A percentile compares a stretch with the other conserved stretches of the same genome.
Conservation (phyloP, 2,797 vertebrate genomes). For the Clamator glandarius region DNA sequence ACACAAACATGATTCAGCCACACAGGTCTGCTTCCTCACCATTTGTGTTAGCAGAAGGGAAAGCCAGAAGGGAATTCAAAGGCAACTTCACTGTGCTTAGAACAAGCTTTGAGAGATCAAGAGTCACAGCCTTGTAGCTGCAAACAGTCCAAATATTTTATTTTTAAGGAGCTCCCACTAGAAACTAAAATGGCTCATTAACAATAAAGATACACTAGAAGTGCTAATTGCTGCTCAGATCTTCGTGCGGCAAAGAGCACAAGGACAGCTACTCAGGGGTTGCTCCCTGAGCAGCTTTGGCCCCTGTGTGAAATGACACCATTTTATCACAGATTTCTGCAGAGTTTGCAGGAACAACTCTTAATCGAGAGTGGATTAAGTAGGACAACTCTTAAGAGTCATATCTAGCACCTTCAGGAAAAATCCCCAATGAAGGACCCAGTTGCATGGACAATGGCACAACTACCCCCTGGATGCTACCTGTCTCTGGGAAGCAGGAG, state of each 20-base stretch:
- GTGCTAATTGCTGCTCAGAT: neutral
- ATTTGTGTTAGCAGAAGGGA: conserved; percentile 17
- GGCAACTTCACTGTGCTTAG: neutral
- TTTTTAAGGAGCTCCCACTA: neutral
- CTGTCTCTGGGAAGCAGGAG: neutral
- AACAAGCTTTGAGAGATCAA: neutral
- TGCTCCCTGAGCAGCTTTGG: neutral
- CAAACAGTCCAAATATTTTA: neutral
- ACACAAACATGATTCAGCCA: conserved; percentile 29
- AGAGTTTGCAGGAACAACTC: neutral
- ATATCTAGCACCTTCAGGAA: neutral
- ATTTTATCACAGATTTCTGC: neutral
- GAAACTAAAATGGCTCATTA: neutral
- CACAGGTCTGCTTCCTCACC: conserved; percentile 9
- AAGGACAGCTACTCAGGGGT: neutral
- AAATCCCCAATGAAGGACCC: neutral
- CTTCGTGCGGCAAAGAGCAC: neutral
- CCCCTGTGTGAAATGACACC: neutral
- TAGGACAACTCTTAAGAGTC: neutral
- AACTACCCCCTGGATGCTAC: neutral
- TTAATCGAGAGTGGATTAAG: neutral
- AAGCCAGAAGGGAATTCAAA: conserved; percentile 47
- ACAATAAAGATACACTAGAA: neutral
- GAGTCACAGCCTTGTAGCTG: neutral
- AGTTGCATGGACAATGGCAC: neutral